Conservation (phyloP, 2,888 invertebrate species). For the Drosophila kuntzei region DNA sequence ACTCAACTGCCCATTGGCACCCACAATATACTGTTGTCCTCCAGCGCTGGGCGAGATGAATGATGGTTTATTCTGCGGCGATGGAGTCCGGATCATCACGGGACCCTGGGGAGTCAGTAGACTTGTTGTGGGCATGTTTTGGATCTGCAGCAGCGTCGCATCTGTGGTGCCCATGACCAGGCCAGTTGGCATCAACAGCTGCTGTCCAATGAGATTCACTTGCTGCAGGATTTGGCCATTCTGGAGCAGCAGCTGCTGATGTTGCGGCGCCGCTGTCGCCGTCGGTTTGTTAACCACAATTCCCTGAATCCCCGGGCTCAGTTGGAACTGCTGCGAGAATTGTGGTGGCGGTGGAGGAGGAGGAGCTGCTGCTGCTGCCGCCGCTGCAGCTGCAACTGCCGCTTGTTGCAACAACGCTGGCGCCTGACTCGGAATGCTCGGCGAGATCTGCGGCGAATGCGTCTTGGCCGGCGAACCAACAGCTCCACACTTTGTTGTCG, state of each 20-base stretch:
- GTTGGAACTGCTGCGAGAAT: constrained; percentile 91
- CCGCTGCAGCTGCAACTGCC: constrained; percentile 48
- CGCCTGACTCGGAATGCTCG: constrained; percentile 83
- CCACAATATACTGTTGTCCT: constrained; percentile 90
- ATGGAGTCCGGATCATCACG: constrained; percentile 92
- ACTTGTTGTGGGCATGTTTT: constrained; percentile 90
- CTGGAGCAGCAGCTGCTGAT: constrained; percentile 84
- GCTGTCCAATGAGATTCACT: constrained; percentile 93
- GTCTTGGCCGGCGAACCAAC: constrained; percentile 74
- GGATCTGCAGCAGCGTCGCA: constrained; percentile 91
- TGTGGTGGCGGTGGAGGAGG: constrained; percentile 85
- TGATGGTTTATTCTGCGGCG: constrained; percentile 90
- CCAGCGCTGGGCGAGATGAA: constrained; percentile 89
- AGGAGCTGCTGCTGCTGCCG: constrained; percentile 71
- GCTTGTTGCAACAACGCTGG: constrained; percentile 69
- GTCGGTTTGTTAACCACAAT: constrained; percentile 87
- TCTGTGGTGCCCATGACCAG: constrained; percentile 94
- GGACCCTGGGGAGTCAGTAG: constrained; percentile 89
- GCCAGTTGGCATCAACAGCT: constrained; percentile 93
- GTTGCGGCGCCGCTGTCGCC: constrained; percentile 85
- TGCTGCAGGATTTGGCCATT: constrained; percentile 91
- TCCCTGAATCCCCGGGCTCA: constrained; percentile 92
- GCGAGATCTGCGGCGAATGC: constrained; percentile 84
- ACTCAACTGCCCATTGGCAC: constrained; percentile 92
- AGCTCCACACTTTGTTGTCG: constrained; percentile 14